Evolutionary conservation across 2,888 invertebrate species (phyloP).

Genomic region (Caenorhabditis sp.): DNA sequence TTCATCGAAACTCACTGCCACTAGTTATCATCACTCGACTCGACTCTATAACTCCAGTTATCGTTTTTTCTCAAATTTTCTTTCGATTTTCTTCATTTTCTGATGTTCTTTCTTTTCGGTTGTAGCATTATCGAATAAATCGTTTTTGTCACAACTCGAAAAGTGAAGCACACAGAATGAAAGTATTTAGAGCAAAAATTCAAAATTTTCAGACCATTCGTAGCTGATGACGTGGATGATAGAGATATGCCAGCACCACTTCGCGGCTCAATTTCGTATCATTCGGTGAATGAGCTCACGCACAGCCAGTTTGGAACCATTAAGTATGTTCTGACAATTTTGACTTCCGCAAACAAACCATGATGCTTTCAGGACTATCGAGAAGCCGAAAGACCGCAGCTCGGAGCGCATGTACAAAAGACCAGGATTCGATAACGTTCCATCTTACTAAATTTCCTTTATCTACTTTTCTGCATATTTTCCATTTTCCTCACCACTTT

Average conservation of each 20-base stretch:
- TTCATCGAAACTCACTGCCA: constrained; percentile 34
- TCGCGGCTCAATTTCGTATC: constrained; percentile 71
- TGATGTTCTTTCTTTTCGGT: constrained; percentile 52
- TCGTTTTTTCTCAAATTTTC: constrained; percentile 6
- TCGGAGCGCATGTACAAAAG: constrained; percentile 81
- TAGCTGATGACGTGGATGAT: constrained; percentile 81
- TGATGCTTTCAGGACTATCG: constrained; percentile 71
- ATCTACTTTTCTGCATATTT: neutral
- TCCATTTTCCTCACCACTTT: neutral
- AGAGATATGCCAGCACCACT: constrained; percentile 74
- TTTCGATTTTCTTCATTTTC: constrained; percentile 8
- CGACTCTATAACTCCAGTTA: constrained; percentile 16
- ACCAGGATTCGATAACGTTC: constrained; percentile 83
- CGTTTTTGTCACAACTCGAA: constrained; percentile 51
- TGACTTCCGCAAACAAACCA: neutral
- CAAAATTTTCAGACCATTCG: constrained; percentile 80
- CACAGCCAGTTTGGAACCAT: constrained; percentile 71
- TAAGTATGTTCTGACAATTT: constrained; percentile 54
- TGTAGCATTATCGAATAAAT: constrained; percentile 56
- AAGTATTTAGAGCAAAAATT: neutral
- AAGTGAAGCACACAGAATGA: constrained; percentile 18
- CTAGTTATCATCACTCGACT: constrained; percentile 32
- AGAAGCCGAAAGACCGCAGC: constrained; percentile 73
- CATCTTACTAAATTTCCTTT: constrained; percentile 74
- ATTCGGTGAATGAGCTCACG: constrained; percentile 76